A percentile compares a stretch with the other conserved stretches of the same genome.
Conservation (phyloP, 2,113 vertebrate species). For the Cephalopterus ornatus region DNA sequence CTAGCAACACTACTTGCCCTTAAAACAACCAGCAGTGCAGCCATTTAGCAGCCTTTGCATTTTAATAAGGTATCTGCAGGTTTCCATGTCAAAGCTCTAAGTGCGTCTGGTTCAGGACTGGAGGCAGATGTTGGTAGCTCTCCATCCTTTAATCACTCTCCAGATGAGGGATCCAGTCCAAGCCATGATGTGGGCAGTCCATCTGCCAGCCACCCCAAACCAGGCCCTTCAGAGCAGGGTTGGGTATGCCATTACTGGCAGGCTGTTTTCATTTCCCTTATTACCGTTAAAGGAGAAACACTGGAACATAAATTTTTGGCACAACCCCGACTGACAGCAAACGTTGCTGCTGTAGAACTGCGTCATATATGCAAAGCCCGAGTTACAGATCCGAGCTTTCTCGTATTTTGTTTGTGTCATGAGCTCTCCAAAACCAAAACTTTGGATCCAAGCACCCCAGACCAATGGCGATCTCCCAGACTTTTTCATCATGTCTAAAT, state of each 20-base stretch:
- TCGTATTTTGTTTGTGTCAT: not conserved
- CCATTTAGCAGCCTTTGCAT: not conserved
- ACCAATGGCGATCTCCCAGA: not conserved
- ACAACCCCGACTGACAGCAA: not conserved
- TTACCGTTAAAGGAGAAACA: not conserved
- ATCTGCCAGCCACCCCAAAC: not conserved
- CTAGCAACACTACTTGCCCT: not conserved
- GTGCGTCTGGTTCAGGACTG: not conserved
- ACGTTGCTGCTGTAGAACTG: not conserved
- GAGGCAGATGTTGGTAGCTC: not conserved
- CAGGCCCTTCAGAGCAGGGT: not conserved
- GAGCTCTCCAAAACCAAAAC: not conserved
- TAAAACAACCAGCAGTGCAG: not conserved
- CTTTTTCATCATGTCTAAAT: not conserved
- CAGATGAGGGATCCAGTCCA: not conserved
- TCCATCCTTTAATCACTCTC: not conserved
- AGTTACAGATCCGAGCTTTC: not conserved
- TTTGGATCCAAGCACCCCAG: not conserved
- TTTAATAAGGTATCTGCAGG: not conserved
- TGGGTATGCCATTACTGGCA: not conserved
- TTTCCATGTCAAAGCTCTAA: not conserved
- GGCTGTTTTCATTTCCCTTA: not conserved
- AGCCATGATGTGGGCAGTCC: not conserved
- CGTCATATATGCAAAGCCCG: fast-evolving
- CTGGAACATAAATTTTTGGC: not conserved